Conservation (phyloP, 1,140 invertebrate genomes). For the Ooceraea biroi region DNA sequence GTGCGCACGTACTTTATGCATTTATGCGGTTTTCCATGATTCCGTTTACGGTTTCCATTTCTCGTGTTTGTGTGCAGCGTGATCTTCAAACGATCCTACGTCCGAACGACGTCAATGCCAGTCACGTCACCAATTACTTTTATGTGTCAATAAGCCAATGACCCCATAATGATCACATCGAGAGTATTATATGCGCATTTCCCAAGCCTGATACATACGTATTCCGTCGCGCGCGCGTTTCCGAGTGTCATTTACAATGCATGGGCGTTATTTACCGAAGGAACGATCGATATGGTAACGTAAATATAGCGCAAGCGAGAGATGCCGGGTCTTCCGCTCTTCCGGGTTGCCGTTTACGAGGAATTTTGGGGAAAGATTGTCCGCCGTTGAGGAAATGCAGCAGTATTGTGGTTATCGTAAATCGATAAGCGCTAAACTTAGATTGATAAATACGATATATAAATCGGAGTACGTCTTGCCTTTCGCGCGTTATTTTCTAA, state of each 20-base stretch:
- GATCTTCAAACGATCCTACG: slow-evolving; percentile 54
- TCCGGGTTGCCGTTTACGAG: slow-evolving; percentile 19
- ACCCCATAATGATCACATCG: slow-evolving; percentile 37
- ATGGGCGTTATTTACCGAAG: slow-evolving; percentile 64
- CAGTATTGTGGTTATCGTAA: not conserved
- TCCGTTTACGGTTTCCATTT: not conserved
- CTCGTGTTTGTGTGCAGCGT: not conserved
- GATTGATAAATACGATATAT: not conserved
- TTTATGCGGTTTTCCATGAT: too few species aligned
- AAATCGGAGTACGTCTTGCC: too few species aligned
- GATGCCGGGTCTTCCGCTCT: slow-evolving; percentile 8
- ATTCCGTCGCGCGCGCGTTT: slow-evolving; percentile 50
- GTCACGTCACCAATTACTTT: slow-evolving; percentile 65
- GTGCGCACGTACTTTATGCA: not conserved
- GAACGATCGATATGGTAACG: slow-evolving; percentile 67
- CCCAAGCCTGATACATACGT: slow-evolving; percentile 22
- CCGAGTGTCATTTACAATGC: slow-evolving; percentile 54
- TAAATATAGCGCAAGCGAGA: slow-evolving; percentile 56
- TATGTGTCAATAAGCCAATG: slow-evolving; percentile 67
- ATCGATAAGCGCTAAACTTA: not conserved
- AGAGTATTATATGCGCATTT: slow-evolving; percentile 28
- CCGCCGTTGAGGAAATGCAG: not conserved
- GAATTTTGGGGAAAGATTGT: not conserved
- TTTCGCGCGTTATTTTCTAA: not conserved
- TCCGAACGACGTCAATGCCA: slow-evolving; percentile 15